phyloP scores from a whole-genome alignment of 2,113 vertebrate species.

The Pelvicachromis taeniatus region DNA sequence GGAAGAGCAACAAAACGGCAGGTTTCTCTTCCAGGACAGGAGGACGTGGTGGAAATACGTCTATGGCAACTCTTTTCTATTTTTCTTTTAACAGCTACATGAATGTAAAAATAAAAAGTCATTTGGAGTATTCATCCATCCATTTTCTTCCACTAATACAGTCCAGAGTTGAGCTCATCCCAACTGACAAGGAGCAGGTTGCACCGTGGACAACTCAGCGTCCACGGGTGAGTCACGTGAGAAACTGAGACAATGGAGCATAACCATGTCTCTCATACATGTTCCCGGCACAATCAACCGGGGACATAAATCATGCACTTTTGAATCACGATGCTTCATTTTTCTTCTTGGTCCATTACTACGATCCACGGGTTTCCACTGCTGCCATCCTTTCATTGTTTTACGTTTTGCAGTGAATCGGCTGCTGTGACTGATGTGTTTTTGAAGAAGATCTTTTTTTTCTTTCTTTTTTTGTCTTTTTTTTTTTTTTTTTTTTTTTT shows the following conservation, averaged over 20 bases:
- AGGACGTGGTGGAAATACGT: too few species aligned
- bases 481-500: too few species aligned
- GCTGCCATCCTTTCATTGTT: neutral
- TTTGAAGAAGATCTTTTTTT: neutral
- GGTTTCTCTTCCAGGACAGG: neutral
- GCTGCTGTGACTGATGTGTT: neutral
- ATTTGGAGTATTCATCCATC: neutral
- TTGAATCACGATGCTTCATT: neutral
- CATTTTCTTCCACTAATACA: neutral
- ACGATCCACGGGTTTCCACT: neutral
- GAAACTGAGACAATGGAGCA: neutral
- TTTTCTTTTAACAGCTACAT: neutral
- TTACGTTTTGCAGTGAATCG: neutral
- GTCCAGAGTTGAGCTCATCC: neutral
- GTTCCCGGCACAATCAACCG: neutral
- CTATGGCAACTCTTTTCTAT: accelerated
- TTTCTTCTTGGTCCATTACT: neutral
- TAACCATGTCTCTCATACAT: accelerated
- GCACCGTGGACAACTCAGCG: neutral
- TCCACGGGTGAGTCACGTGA: neutral
- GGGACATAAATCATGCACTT: neutral
- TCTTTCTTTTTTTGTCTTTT: too few species aligned
- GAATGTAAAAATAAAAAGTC: neutral
- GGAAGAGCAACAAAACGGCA: accelerated
- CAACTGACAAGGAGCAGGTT: neutral